Evolutionary conservation across 2,888 invertebrate species (phyloP).

Genomic region (Hololepta plana): DNA sequence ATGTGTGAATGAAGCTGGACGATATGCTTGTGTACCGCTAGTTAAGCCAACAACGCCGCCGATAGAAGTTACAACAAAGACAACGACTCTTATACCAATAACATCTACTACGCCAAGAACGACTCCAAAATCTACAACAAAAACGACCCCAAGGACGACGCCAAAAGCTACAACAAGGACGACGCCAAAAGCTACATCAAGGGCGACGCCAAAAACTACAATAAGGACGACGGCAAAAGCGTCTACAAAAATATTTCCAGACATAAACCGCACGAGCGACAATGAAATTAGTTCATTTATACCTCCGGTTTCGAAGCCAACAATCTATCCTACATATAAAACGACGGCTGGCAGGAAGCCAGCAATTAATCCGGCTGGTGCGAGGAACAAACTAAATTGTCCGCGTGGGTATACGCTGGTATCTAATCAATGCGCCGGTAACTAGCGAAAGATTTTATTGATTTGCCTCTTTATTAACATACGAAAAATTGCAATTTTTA

Average conservation of each 20-base stretch:
- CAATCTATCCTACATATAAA: too few relatives aligned
- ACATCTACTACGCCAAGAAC: constrained; percentile 7
- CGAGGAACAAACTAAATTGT: too few relatives aligned
- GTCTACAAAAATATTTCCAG: constrained; percentile 1
- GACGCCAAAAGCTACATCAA: constrained; percentile 8
- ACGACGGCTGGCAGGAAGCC: too few relatives aligned
- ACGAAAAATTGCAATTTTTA: too few relatives aligned
- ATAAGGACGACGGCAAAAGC: constrained; percentile 5
- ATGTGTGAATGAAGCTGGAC: constrained; percentile 49
- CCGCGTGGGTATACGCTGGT: too few relatives aligned
- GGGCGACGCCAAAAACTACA: constrained; percentile 9
- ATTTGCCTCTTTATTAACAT: too few relatives aligned
- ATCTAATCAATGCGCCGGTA: too few relatives aligned
- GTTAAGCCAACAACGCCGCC: constrained; percentile 2
- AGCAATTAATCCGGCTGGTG: too few relatives aligned
- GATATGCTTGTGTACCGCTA: constrained; percentile 38
- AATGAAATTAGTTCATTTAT: too few relatives aligned
- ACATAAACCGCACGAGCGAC: constrained; percentile 4
- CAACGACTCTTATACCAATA: constrained; percentile 2
- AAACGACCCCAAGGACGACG: not conserved
- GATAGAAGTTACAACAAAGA: constrained; percentile 2
- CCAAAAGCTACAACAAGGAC: not conserved
- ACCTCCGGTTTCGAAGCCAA: too few relatives aligned
- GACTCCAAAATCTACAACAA: constrained; percentile 5
- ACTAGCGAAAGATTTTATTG: too few relatives aligned